These are phyloP conservation scores for Temnothorax longispinosus DNA, from an alignment of 1,140 invertebrate genomes.

Conservation along the genomic window DNA sequence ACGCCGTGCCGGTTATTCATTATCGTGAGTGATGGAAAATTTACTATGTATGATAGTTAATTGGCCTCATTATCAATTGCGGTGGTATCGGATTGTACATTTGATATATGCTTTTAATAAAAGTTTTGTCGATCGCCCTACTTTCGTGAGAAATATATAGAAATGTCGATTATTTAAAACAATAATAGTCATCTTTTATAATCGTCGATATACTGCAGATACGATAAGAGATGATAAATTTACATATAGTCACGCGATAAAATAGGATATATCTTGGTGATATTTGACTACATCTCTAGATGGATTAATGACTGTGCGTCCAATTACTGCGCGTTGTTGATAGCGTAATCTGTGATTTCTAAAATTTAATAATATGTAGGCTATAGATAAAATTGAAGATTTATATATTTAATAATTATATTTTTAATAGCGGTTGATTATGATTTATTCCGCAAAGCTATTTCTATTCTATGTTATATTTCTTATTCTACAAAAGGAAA, in stretches of 20 bases:
- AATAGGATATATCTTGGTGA: conserved; percentile 7
- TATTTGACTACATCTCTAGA: background rate
- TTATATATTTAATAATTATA: background rate
- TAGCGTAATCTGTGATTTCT: background rate
- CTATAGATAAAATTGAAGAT: background rate
- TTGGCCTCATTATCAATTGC: conserved; percentile 18
- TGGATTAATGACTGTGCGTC: background rate
- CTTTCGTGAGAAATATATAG: conserved; percentile 34
- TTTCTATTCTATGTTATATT: background rate
- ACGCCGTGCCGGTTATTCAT: background rate
- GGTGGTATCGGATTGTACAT: background rate
- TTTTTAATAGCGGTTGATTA: background rate
- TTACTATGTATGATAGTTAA: background rate
- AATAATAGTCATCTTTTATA: background rate
- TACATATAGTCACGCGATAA: background rate
- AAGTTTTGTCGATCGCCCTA: background rate
- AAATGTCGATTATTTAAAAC: conserved; percentile 5
- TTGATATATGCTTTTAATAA: conserved; percentile 14
- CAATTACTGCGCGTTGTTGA: background rate
- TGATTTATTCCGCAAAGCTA: background rate
- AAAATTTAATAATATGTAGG: background rate
- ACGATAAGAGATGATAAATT: background rate
- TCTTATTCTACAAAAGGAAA: background rate
- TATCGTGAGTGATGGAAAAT: background rate
- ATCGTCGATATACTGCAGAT: background rate